Conservation (phyloP, 1,140 invertebrate species). For the Triops cancriformis region DNA sequence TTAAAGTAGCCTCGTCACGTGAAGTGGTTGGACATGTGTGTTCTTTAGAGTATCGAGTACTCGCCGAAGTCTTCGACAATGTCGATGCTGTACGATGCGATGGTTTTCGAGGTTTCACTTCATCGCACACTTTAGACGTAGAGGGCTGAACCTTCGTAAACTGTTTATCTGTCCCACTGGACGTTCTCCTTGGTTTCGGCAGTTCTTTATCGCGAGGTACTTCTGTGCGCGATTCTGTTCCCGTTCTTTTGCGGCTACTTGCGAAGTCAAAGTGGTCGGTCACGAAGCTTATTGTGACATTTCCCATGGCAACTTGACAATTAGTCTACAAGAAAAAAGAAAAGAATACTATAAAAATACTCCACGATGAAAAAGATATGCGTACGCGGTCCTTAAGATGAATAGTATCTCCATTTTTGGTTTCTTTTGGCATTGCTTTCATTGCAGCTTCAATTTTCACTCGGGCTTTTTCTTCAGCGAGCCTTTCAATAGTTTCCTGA, state of each 20-base stretch:
- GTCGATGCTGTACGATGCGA: too few relatives aligned
- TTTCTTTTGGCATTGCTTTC: neutral
- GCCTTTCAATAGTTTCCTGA: neutral
- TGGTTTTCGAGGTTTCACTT: neutral
- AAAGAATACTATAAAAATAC: neutral
- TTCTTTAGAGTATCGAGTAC: too few relatives aligned
- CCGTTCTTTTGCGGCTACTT: neutral
- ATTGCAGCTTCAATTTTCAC: neutral
- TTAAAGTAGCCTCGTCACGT: neutral
- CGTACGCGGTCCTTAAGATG: conserved; percentile 2
- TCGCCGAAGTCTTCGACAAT: too few relatives aligned
- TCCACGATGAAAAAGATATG: neutral
- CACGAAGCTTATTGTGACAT: neutral
- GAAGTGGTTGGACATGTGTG: neutral
- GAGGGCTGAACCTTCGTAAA: neutral
- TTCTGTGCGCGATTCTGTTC: neutral
- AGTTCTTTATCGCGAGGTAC: neutral
- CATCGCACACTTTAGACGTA: neutral
- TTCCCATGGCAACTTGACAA: conserved; percentile 14
- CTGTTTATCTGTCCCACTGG: neutral
- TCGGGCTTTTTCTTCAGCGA: neutral
- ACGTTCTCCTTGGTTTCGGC: neutral
- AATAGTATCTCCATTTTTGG: neutral
- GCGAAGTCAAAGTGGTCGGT: neutral
- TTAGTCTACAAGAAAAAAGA: conserved; percentile 11